A percentile compares a stretch with the other conserved stretches of the same genome.
These are phyloP conservation scores for Siphonodentalium dalli DNA, from an alignment of 2,888 invertebrate species.

Conservation along the genomic window DNA sequence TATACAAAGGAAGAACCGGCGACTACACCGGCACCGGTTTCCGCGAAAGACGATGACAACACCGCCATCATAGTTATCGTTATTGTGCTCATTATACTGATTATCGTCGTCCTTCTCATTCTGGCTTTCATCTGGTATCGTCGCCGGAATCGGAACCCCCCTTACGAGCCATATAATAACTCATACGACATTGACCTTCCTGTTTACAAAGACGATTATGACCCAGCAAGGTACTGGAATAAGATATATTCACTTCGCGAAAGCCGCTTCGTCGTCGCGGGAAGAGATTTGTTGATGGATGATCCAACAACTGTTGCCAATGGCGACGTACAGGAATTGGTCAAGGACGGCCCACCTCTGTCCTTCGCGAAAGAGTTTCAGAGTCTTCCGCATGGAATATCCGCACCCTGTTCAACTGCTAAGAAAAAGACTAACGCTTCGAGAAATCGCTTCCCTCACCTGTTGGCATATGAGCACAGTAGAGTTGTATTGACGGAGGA, in stretches of 20 bases:
- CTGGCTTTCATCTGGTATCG: conserved; percentile 40
- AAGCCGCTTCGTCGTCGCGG: conserved; percentile 44
- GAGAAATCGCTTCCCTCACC: conserved; percentile 57
- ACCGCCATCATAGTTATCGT: conserved; percentile 36
- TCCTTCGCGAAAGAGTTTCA: conserved; percentile 58
- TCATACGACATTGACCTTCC: conserved; percentile 31
- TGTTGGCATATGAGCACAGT: conserved; percentile 62
- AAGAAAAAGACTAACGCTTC: conserved; percentile 38
- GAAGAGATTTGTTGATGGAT: conserved; percentile 37
- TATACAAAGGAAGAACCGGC: conserved; percentile 69
- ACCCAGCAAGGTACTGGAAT: conserved; percentile 50
- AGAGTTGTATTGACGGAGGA: conserved; percentile 47
- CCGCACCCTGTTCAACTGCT: conserved; percentile 41
- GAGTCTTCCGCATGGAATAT: conserved; percentile 46
- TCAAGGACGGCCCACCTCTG: conserved; percentile 23
- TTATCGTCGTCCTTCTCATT: conserved; percentile 36
- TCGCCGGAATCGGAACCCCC: conserved; percentile 15
- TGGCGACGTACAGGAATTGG: neutral
- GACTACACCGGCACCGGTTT: neutral
- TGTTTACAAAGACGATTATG: conserved; percentile 36
- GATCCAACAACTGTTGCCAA: conserved; percentile 17
- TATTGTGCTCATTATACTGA: conserved; percentile 36
- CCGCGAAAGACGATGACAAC: conserved; percentile 6
- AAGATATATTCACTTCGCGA: conserved; percentile 38
- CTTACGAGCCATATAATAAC: conserved; percentile 30